Evolutionary conservation across 2,113 vertebrate species (phyloP).

Genomic region (Carettochelys insculpta): DNA sequence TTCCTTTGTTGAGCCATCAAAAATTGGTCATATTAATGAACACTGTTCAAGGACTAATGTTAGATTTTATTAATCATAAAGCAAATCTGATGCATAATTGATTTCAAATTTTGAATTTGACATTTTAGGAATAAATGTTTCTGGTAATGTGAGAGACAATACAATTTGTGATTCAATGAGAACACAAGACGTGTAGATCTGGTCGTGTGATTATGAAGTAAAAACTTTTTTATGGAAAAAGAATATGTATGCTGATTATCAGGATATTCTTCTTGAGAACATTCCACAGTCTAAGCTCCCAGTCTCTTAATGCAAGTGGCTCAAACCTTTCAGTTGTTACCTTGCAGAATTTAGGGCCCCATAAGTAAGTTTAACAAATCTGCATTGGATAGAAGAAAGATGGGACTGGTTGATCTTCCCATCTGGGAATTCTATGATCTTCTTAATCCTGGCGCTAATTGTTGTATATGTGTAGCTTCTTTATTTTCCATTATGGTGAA

Average conservation of each 20-base stretch:
- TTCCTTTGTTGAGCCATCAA: not conserved
- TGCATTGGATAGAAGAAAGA: not conserved
- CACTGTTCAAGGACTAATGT: not conserved
- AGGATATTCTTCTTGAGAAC: not conserved
- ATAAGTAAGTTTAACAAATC: not conserved
- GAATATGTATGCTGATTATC: not conserved
- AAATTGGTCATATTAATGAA: not conserved
- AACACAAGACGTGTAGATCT: not conserved
- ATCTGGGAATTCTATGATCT: not conserved
- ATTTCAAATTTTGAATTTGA: not conserved
- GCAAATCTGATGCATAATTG: not conserved
- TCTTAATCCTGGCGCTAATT: not conserved
- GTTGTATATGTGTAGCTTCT: not conserved
- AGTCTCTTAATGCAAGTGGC: not conserved
- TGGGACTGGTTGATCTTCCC: not conserved
- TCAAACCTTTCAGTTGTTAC: not conserved
- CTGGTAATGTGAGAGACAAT: not conserved
- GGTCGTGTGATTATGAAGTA: not conserved
- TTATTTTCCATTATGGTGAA: not conserved
- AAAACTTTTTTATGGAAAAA: not conserved
- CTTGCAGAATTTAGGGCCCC: not conserved
- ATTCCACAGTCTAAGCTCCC: not conserved
- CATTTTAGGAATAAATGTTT: not conserved
- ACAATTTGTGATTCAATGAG: not conserved
- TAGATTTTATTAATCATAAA: not conserved